A percentile compares a stretch with the other conserved stretches of the same genome.
Evolutionary conservation across 2,797 vertebrate species (phyloP).

Genomic region (Dryobates pubescens): DNA sequence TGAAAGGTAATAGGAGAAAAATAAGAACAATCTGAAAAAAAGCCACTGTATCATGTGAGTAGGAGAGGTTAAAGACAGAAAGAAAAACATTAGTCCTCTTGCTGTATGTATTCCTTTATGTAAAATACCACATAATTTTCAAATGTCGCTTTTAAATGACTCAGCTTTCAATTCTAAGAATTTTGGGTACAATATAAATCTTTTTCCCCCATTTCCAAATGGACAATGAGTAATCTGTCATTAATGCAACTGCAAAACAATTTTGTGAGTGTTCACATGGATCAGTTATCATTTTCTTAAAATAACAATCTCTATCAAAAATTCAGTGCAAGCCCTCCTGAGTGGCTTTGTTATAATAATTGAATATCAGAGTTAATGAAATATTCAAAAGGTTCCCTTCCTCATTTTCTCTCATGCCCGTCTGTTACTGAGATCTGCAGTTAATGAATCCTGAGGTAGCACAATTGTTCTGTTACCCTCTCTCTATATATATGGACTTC

Average conservation of each 20-base stretch:
- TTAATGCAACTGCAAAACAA: not conserved
- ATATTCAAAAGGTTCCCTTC: conserved; percentile 35
- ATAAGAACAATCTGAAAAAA: not conserved
- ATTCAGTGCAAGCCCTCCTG: not conserved
- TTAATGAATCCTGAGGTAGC: conserved; percentile 40
- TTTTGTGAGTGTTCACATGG: not conserved
- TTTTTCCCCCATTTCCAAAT: not conserved
- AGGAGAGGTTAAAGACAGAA: not conserved
- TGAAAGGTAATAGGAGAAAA: not conserved
- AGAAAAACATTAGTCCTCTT: not conserved
- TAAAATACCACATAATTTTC: not conserved
- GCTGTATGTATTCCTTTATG: not conserved
- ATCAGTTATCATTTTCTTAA: conserved; percentile 26
- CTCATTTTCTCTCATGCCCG: not conserved
- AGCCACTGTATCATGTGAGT: not conserved
- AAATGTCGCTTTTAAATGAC: not conserved
- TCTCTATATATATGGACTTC: not conserved
- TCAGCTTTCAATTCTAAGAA: not conserved
- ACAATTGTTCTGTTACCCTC: conserved; percentile 4
- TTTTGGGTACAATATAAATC: not conserved
- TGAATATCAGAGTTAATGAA: conserved; percentile 46
- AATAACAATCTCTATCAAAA: conserved; percentile 8
- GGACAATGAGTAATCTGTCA: not conserved
- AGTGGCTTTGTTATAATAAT: conserved; percentile 41
- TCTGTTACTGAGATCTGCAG: conserved; percentile 2